Evolutionary conservation across 2,113 vertebrate genomes (phyloP).

Genomic region (cat (Felis catus)): DNA sequence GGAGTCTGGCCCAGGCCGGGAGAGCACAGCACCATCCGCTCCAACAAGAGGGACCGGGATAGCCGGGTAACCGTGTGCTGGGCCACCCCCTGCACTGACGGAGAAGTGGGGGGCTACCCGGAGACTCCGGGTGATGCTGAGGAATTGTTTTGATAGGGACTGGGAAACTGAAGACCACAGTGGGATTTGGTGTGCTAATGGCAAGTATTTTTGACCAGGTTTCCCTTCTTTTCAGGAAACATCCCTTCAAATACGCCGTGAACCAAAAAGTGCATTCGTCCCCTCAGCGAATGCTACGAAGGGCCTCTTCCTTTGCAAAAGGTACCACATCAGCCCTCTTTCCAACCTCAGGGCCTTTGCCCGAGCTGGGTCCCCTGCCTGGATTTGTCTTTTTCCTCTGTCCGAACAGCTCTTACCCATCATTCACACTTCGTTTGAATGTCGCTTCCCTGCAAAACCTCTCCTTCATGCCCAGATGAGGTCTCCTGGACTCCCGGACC

Average conservation of each 20-base stretch:
- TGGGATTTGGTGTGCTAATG: neutral
- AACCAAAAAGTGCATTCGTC: neutral
- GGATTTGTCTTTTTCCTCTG: neutral
- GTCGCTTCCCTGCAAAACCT: neutral
- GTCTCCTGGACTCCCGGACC: neutral
- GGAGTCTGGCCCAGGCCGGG: neutral
- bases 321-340: neutral
- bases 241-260: neutral
- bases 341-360: neutral
- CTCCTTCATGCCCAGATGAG: neutral
- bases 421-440: neutral
- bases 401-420: neutral
- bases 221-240: neutral
- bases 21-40: neutral
- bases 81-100: neutral
- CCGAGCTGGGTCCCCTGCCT: neutral
- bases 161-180: neutral
- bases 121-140: neutral
- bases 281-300: neutral
- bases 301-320: neutral
- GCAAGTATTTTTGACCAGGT: neutral
- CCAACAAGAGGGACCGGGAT: neutral
- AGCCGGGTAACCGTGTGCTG: neutral
- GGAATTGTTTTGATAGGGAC: neutral
- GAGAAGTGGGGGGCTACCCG: neutral